A percentile compares a stretch with the other conserved stretches of the same genome.
These are phyloP conservation scores for Troides aeacus DNA, from an alignment of 2,888 invertebrate species.

Conservation along the genomic window DNA sequence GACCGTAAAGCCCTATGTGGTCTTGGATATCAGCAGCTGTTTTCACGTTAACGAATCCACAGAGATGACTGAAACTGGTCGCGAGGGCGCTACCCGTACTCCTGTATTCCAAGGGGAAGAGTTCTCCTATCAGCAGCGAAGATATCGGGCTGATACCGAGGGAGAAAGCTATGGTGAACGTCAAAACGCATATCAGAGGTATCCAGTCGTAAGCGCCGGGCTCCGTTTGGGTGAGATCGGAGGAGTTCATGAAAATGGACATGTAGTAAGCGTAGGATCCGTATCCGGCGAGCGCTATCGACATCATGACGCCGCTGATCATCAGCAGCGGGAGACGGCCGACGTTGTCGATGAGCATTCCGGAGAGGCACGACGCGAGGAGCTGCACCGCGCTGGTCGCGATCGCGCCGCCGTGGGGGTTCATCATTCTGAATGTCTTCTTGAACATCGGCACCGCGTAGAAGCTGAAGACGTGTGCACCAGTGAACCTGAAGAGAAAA, in stretches of 20 bases:
- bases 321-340: slow-evolving; percentile 91
- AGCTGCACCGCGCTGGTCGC: slow-evolving; percentile 91
- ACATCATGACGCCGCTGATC: slow-evolving; percentile 91
- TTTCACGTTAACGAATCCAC: slow-evolving; percentile 91
- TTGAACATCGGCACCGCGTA: slow-evolving; percentile 93
- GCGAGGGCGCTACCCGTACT: slow-evolving; percentile 86
- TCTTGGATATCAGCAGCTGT: slow-evolving; percentile 89
- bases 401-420: slow-evolving; percentile 90
- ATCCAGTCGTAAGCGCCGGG: slow-evolving; percentile 87
- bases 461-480: slow-evolving; percentile 90
- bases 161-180: slow-evolving; percentile 91
- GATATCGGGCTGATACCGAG: slow-evolving; percentile 89
- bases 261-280: slow-evolving; percentile 92
- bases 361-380: slow-evolving; percentile 89
- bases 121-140: slow-evolving; percentile 84
- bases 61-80: slow-evolving; percentile 91
- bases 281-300: slow-evolving; percentile 89
- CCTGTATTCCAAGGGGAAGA: slow-evolving; percentile 86
- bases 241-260: slow-evolving; percentile 73
- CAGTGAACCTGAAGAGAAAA: slow-evolving; percentile 75
- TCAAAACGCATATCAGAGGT: slow-evolving; percentile 89
- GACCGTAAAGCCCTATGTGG: slow-evolving; percentile 86
- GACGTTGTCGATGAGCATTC: slow-evolving; percentile 90
- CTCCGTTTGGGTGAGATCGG: slow-evolving; percentile 55
- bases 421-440: slow-evolving; percentile 88